Base-by-base conservation (phyloP, 2,113 vertebrate species). In the Hyperoodon ampullatus region DNA sequence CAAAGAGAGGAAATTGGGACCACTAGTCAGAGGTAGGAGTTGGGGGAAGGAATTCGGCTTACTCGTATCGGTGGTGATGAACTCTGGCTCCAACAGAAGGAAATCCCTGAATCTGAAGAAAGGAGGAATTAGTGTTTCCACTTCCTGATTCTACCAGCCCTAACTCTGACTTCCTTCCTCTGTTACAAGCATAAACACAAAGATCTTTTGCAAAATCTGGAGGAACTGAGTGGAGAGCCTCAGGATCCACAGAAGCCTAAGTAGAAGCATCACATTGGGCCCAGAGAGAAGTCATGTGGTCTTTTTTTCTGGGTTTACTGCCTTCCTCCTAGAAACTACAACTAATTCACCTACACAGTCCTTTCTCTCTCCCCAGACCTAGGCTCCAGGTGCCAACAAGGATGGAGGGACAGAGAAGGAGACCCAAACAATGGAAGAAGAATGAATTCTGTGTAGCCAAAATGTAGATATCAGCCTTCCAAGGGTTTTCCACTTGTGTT, bases 61-160 rank as follows among this genome's bases (percentile, higher is more conserved):
- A 23, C 13, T 28, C 47, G 39, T 14, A 19, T 8, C 0, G 0
- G 8, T 74, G 21, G 12, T 24, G n/a, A 35, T 18, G 8, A 65
- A 87, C 26, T 61, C 60, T 74, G 58, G 47, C 19, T 84, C 86
- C 44, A 28, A 15, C 9, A 60, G 72, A 88, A 61, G 21, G 47
- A 53, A 85, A 68, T 53, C 23, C n/a, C 19, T 53, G 47, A 72
- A 18, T 39, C 58, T n/a, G 8, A 72, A 74, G 65, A 89, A 9
- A 23, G 23, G 10, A 33, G 44, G 44, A 18, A 61, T 65, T 13
- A 2, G n/a, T 19, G 19, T 60, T 71, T n/a, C n/a, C n/a, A 21
- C 53, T 65, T 33, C 33, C 61, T n/a, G 42, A 60, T 44, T 21
- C 90, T 35, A 39, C 35, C 61, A 92, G 35, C 26, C 33, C 44